Evolutionary conservation across 2,888 invertebrate species (phyloP).

Genomic region (Lordiphosa andalusiaca): DNA sequence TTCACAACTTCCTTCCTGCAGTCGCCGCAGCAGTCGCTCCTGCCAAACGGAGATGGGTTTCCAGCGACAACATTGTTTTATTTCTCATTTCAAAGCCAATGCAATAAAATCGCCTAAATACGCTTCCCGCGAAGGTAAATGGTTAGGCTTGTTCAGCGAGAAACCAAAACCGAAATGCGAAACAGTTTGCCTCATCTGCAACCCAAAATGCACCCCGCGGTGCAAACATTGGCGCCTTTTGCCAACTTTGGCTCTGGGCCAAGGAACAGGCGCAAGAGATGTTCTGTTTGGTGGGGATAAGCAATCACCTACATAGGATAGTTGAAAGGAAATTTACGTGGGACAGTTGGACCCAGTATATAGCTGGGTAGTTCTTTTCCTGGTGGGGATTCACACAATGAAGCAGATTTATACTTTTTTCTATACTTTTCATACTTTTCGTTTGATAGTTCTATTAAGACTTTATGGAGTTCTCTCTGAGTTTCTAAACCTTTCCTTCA

Average conservation of each 20-base stretch:
- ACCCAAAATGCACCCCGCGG: slow-evolving; percentile 65
- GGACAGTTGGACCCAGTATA: too few relatives aligned
- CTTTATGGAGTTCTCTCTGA: too few relatives aligned
- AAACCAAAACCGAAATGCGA: slow-evolving; percentile 1
- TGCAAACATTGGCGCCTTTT: slow-evolving; percentile 78
- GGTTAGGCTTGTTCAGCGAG: slow-evolving; percentile 42
- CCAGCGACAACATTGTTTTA: slow-evolving; percentile 66
- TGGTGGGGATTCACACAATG: too few relatives aligned
- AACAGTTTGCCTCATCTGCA: slow-evolving; percentile 59
- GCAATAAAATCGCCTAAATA: slow-evolving; percentile 62
- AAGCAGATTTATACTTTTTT: too few relatives aligned
- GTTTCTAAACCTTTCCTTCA: too few relatives aligned
- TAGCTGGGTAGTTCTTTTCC: too few relatives aligned
- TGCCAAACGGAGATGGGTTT: slow-evolving; percentile 2
- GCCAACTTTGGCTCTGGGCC: slow-evolving; percentile 22
- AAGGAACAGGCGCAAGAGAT: neutral
- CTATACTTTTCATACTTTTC: too few relatives aligned
- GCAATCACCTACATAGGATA: slow-evolving; percentile 15
- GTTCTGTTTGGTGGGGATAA: slow-evolving; percentile 15
- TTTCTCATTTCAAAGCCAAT: slow-evolving; percentile 67
- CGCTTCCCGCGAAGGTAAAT: slow-evolving; percentile 53
- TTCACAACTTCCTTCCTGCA: slow-evolving; percentile 65
- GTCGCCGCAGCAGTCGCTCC: slow-evolving; percentile 24
- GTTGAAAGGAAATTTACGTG: too few relatives aligned
- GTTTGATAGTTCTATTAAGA: too few relatives aligned